Conservation (phyloP, 2,113 vertebrate species). For the Archilochus colubris region DNA sequence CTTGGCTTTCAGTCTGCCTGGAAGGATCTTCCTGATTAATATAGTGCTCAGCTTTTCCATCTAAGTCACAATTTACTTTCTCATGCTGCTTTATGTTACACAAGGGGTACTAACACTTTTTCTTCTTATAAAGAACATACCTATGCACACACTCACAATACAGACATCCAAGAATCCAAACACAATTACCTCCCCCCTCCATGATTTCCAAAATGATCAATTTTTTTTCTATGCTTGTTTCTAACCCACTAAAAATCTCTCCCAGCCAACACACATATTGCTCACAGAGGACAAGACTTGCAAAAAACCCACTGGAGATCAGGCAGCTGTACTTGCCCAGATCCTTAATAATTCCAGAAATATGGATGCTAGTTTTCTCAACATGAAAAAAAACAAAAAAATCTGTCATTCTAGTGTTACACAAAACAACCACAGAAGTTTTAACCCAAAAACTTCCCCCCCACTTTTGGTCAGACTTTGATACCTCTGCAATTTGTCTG, state of each 20-base stretch:
- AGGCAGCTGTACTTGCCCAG: rapidly evolving
- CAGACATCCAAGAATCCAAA: background rate
- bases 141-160: background rate
- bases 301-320: background rate
- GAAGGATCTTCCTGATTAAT: background rate
- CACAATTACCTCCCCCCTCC: rapidly evolving
- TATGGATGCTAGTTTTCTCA: background rate
- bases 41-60: background rate
- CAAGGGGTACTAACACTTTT: background rate
- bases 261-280: background rate
- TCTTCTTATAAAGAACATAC: background rate
- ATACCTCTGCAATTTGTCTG: background rate
- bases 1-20: background rate
- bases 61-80: background rate
- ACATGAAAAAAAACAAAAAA: background rate
- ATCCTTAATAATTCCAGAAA: background rate
- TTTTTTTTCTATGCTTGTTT: background rate
- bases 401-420: background rate
- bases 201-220: background rate
- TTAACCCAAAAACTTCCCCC: background rate
- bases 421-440: background rate
- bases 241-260: background rate
- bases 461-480: background rate
- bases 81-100: background rate
- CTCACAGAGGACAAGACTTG: background rate